Evolutionary conservation across 2,797 vertebrate genomes (phyloP), one percentile per base, ranked within the genome.

Genomic region (Coregonus suidteri): DNA sequence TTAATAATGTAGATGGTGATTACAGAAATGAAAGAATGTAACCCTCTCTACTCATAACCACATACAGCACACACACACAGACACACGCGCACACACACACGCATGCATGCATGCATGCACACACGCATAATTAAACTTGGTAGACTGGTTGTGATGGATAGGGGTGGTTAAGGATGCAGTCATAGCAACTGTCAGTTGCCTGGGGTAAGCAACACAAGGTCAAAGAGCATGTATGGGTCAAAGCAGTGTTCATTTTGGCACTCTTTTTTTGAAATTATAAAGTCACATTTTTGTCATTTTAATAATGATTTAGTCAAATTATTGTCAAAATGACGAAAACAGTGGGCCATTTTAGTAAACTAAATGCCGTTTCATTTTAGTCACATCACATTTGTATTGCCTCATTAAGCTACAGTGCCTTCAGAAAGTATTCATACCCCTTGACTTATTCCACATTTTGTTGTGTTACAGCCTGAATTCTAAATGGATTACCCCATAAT

Each of bases 91-190:
- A 71, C 69, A 14, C 20, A 37, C 52, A 41, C 74, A 79, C 71
- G 75, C 66, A 73, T n/a, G 11, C 74, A 75, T 35, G 34, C 34
- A 75, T 67, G 54, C 52, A 71, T 30, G n/a, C n/a, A 68, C 65
- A 52, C 67, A 64, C 16, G 37, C 37, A 9, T 47, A n/a, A 47
- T 70, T 13, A 3, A 70, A 70, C 15, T 68, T 76, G 64, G 15
- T 81, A 16, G 13, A 84, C 20, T 67, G 41, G 75, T 79, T 54
- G 56, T 4, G 25, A 67, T 7, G 71, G 77, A 82, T 71, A 77
- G 71, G 11, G 7, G 31, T 67, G 73, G 69, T 81, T 51, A 74
- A 81, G 82, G 68, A 80, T 80, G 83, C 79, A 79, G 78, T 83
- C 75, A 81, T 51, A 41, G 75, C 64, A 75, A 77, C 80, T 85